Evolutionary conservation across 2,888 invertebrate species (phyloP).

Genomic region (Antitype chi): DNA sequence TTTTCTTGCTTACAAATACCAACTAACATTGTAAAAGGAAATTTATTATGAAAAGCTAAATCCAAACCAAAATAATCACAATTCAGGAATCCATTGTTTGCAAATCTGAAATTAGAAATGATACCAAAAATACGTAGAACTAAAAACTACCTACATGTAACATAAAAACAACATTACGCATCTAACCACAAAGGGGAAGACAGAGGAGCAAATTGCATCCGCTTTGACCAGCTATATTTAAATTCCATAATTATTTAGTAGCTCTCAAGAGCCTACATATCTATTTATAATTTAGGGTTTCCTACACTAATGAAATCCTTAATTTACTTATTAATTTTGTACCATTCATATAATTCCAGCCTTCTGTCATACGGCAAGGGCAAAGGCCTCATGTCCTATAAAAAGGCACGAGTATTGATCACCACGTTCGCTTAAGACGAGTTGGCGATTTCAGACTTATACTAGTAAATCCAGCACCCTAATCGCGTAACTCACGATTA

Average conservation of each 20-base stretch:
- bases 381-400: too few relatives aligned
- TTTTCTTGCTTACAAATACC: neutral
- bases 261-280: too few relatives aligned
- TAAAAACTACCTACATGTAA: neutral
- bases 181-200: neutral
- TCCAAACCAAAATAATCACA: conserved; percentile 20
- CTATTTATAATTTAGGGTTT: neutral
- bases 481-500: too few relatives aligned
- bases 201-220: neutral
- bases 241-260: neutral
- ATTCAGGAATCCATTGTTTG: conserved; percentile 46
- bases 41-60: conserved; percentile 20
- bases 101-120: conserved; percentile 26
- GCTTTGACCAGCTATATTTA: neutral
- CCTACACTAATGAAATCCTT: neutral
- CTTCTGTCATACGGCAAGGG: too few relatives aligned
- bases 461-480: too few relatives aligned
- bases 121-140: conserved; percentile 1
- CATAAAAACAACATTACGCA: too few relatives aligned
- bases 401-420: too few relatives aligned
- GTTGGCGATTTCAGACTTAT: too few relatives aligned
- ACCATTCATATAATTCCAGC: too few relatives aligned
- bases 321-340: neutral
- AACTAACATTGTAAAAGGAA: conserved; percentile 24
- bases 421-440: too few relatives aligned